Evolutionary conservation across 1,140 invertebrate genomes (phyloP).

Genomic region (Formica selysi): DNA sequence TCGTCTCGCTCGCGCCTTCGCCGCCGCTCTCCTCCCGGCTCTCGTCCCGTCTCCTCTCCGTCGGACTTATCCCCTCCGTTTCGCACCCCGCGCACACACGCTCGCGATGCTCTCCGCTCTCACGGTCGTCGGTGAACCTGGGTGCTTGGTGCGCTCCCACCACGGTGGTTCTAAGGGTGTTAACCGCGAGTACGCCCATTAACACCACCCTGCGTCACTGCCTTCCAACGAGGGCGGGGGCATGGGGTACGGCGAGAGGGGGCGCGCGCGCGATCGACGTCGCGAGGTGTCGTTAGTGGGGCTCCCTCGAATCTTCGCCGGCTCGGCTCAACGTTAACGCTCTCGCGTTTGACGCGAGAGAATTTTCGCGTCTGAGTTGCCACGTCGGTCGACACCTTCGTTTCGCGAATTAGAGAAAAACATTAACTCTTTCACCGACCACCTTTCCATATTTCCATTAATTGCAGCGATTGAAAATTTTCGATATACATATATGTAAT

Average conservation of each 20-base stretch:
- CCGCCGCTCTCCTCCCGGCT: neutral
- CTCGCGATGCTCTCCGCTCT: conserved; percentile 45
- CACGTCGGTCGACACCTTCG: conserved; percentile 46
- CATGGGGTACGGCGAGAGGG: conserved; percentile 15
- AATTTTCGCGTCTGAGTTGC: conserved; percentile 62
- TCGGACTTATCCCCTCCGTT: conserved; percentile 58
- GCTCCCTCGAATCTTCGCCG: conserved; percentile 64
- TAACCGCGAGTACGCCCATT: conserved; percentile 87
- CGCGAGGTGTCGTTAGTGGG: conserved; percentile 62
- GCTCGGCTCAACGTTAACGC: conserved; percentile 56
- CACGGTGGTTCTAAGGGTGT: conserved; percentile 79
- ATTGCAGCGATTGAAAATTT: neutral
- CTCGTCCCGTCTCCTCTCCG: conserved; percentile 28
- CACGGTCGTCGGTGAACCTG: conserved; percentile 9
- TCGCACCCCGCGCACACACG: conserved; percentile 42
- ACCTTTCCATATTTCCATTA: neutral
- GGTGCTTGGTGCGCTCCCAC: conserved; percentile 22
- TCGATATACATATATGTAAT: too few species aligned
- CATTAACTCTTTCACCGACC: neutral
- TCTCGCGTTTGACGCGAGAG: conserved; percentile 65
- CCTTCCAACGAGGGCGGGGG: conserved; percentile 65
- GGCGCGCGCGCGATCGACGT: conserved; percentile 56
- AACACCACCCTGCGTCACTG: conserved; percentile 81
- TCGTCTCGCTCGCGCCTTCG: conserved; percentile 44
- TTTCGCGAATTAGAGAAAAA: neutral